A percentile compares a stretch with the other conserved stretches of the same genome.
phyloP scores from a whole-genome alignment of 1,140 invertebrate species.

The Apocrypta bakeri region DNA sequence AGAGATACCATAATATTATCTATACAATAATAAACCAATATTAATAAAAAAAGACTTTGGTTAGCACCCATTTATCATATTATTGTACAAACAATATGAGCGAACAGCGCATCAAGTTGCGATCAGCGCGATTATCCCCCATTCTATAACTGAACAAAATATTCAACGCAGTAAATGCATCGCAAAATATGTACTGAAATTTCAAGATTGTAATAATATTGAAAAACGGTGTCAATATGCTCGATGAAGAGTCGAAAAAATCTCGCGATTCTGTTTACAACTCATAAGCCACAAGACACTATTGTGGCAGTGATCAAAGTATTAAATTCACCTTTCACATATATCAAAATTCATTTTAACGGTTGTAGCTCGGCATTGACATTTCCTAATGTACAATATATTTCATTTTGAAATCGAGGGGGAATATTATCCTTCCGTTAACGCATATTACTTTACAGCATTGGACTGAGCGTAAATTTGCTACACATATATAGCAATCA shows the following conservation, averaged over 20 bases:
- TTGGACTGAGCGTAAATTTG: not conserved
- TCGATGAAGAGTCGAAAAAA: too few species aligned
- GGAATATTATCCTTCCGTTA: not conserved
- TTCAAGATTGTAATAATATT: too few species aligned
- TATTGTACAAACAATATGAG: constrained; percentile 5
- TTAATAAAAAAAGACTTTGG: constrained; percentile 53
- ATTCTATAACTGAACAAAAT: constrained; percentile 2
- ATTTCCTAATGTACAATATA: constrained; percentile 31
- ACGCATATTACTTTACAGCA: not conserved
- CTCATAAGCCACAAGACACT: constrained; percentile 7
- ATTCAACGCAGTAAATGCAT: constrained; percentile 39
- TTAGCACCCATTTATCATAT: constrained; percentile 53
- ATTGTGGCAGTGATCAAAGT: constrained; percentile 12
- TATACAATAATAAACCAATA: constrained; percentile 43
- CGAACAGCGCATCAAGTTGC: not conserved
- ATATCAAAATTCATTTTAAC: constrained; percentile 34
- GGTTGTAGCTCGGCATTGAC: not conserved
- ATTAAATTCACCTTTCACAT: constrained; percentile 18
- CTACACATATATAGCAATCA: constrained; percentile 8
- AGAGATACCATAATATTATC: not conserved
- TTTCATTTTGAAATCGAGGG: not conserved
- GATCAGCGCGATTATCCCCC: not conserved
- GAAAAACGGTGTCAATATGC: not conserved
- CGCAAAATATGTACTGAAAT: constrained; percentile 9
- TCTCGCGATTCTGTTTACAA: not conserved